phyloP scores from a whole-genome alignment of 2,797 vertebrate species.

The Coreius guichenoti region DNA sequence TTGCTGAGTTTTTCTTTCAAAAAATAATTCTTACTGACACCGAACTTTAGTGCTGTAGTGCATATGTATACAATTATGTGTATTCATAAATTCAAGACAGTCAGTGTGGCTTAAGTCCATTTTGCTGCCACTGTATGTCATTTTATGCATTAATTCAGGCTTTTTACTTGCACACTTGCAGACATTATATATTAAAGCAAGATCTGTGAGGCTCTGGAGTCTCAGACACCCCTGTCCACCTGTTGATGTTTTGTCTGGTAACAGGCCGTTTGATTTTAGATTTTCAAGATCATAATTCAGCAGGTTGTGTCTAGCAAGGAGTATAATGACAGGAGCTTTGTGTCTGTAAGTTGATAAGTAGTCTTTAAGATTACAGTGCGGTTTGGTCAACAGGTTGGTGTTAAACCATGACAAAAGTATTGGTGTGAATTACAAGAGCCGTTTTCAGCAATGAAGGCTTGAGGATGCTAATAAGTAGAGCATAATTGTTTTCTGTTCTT shows the following conservation, averaged over 20 bases:
- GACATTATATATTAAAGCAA: constrained; percentile 46
- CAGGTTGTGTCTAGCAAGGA: constrained; percentile 57
- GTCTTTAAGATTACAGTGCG: constrained; percentile 54
- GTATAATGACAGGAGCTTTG: constrained; percentile 62
- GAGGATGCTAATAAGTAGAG: constrained; percentile 4
- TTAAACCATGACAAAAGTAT: constrained; percentile 35
- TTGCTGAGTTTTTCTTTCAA: background rate
- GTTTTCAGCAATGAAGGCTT: background rate
- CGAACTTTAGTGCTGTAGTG: background rate
- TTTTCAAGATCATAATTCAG: constrained; percentile 52
- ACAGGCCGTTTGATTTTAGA: constrained; percentile 54
- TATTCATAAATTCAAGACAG: background rate
- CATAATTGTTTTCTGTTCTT: constrained; percentile 3
- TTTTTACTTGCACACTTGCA: background rate
- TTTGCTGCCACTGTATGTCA: background rate
- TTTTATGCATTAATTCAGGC: constrained; percentile 3
- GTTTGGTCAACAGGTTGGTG: constrained; percentile 31
- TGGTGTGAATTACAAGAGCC: background rate
- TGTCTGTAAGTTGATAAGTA: constrained; percentile 61
- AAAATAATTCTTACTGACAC: background rate
- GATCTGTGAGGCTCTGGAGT: constrained; percentile 51
- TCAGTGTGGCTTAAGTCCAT: background rate
- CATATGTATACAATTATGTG: background rate
- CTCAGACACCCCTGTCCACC: constrained; percentile 58
- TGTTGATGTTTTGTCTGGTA: constrained; percentile 64